Conservation (phyloP, 37 sponge, comb jelly and placozoan genomes). For the Lycopodina hypogea region DNA sequence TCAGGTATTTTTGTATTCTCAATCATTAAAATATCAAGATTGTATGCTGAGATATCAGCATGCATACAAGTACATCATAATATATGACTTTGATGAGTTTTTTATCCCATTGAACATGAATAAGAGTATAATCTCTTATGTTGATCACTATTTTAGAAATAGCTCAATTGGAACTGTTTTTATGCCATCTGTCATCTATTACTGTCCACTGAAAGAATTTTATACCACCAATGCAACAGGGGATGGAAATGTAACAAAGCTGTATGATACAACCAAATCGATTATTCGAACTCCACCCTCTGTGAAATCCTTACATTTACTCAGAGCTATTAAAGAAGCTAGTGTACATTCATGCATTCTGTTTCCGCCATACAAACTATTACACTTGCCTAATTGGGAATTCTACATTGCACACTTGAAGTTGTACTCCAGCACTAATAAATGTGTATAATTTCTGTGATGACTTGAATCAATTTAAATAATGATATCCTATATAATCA, state of each 20-base stretch:
- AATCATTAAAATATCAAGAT: background rate
- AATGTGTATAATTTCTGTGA: too few relatives aligned
- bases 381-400: too few relatives aligned
- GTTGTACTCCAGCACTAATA: too few relatives aligned
- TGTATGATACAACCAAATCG: too few relatives aligned
- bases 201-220: background rate
- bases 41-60: background rate
- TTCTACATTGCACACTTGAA: too few relatives aligned
- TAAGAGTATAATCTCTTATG: background rate
- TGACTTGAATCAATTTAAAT: too few relatives aligned
- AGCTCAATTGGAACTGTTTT: background rate
- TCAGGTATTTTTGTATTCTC: constrained; percentile 6
- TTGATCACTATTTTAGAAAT: background rate
- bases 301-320: too few relatives aligned
- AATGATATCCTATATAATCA: too few relatives aligned
- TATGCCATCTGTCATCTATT: background rate
- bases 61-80: background rate
- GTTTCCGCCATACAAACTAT: too few relatives aligned
- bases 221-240: background rate
- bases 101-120: background rate
- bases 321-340: too few relatives aligned
- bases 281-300: too few relatives aligned
- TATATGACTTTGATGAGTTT: background rate
- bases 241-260: constrained; percentile 5
- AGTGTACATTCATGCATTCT: too few relatives aligned